These are phyloP conservation scores for Acrocyrtus sp. DNA, from an alignment of 2,888 invertebrate genomes.

Conservation along the genomic window DNA sequence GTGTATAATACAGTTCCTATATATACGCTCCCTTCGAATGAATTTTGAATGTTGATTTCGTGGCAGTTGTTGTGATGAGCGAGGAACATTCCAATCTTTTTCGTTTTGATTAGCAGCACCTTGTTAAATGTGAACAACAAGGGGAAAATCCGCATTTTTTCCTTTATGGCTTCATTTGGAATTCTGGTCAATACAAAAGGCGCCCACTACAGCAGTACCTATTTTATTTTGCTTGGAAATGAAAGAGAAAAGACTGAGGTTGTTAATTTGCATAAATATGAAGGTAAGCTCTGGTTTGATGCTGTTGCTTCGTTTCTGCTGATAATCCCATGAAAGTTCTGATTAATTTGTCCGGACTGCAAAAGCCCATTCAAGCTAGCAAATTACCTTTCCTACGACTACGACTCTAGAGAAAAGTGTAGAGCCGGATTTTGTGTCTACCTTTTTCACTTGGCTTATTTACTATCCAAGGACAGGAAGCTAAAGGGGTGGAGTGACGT, in stretches of 20 bases:
- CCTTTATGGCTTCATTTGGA: not conserved
- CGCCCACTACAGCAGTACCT: not conserved
- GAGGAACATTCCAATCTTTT: constrained; percentile 1
- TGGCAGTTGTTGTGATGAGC: not conserved
- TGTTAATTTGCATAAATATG: constrained; percentile 48
- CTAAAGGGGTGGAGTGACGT: too few relatives aligned
- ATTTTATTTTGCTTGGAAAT: constrained; percentile 5
- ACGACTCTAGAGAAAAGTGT: too few relatives aligned
- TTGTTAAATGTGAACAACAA: not conserved
- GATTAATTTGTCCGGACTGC: constrained; percentile 13
- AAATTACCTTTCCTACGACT: too few relatives aligned
- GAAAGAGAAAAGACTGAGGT: constrained; percentile 8
- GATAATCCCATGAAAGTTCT: constrained; percentile 13
- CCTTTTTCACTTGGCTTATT: too few relatives aligned
- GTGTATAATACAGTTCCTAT: too few relatives aligned
- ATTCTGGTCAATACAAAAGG: not conserved
- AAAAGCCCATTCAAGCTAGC: not conserved
- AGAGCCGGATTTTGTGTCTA: too few relatives aligned
- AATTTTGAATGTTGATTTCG: not conserved
- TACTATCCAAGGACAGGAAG: too few relatives aligned
- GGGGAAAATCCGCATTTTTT: constrained; percentile 7
- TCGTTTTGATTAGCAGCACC: not conserved
- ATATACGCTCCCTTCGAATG: too few relatives aligned
- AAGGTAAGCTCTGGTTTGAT: not conserved
- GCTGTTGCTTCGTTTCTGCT: not conserved